Conservation (phyloP, 2,888 invertebrate species). For the Brachynemurus nebulosus region DNA sequence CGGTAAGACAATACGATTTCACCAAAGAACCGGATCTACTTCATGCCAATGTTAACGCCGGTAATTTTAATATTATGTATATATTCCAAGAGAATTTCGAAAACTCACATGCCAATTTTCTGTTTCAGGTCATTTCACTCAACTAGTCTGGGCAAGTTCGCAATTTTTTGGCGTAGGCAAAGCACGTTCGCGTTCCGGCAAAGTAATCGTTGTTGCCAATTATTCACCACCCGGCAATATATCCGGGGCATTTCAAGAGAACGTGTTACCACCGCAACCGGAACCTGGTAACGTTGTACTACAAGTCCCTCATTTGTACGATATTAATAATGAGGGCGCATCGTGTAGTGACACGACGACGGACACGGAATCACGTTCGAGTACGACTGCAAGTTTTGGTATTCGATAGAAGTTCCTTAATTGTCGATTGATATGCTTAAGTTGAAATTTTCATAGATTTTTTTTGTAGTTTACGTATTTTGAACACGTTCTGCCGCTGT, state of each 20-base stretch:
- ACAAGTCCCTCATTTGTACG: slow-evolving; percentile 19
- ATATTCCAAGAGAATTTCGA: too few relatives aligned
- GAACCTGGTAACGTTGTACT: slow-evolving; percentile 34
- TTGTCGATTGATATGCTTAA: neutral
- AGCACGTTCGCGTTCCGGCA: slow-evolving; percentile 61
- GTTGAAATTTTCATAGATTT: too few relatives aligned
- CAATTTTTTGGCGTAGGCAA: slow-evolving; percentile 69
- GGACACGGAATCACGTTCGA: slow-evolving; percentile 11
- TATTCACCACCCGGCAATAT: slow-evolving; percentile 71
- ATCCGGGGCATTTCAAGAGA: slow-evolving; percentile 56
- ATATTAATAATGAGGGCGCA: neutral
- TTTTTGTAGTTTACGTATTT: too few relatives aligned
- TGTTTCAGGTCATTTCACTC: slow-evolving; percentile 72
- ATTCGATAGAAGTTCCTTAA: slow-evolving; percentile 1
- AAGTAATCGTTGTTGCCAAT: slow-evolving; percentile 71
- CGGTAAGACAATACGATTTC: slow-evolving; percentile 60
- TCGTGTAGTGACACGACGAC: slow-evolving; percentile 9
- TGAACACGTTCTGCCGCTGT: too few relatives aligned
- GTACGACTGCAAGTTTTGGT: slow-evolving; percentile 10
- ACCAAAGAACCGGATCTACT: slow-evolving; percentile 57
- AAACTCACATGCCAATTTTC: too few relatives aligned
- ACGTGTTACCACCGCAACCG: slow-evolving; percentile 63
- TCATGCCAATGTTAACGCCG: slow-evolving; percentile 66
- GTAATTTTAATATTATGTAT: too few relatives aligned
- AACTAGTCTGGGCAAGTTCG: slow-evolving; percentile 70